Percentiles rank a stretch among this genome's conserved stretches.
Evolutionary conservation across 2,888 invertebrate genomes (phyloP).

Genomic region (Xanthia icteritia): DNA sequence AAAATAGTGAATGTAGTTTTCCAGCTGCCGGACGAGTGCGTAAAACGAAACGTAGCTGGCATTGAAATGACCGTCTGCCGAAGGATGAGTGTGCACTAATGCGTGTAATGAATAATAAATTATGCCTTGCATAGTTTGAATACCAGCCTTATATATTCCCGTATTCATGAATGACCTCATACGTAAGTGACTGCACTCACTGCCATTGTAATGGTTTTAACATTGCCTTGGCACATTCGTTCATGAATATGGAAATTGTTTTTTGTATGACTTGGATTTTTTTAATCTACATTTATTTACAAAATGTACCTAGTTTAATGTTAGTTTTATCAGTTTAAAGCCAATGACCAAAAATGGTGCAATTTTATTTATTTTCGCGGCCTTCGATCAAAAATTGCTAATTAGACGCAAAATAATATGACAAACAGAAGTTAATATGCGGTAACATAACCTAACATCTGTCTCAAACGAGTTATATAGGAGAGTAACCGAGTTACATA

Average conservation of each 20-base stretch:
- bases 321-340: constrained; percentile 59
- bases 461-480: too few species aligned
- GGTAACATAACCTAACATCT: too few species aligned
- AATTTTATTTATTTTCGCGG: too few species aligned
- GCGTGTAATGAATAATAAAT: constrained; percentile 57
- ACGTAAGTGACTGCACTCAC: constrained; percentile 52
- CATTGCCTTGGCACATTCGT: constrained; percentile 64
- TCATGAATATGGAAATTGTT: constrained; percentile 72
- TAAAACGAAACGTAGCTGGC: constrained; percentile 50
- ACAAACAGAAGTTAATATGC: too few species aligned
- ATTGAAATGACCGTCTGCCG: constrained; percentile 49
- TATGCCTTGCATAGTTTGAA: constrained; percentile 57
- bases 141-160: constrained; percentile 63
- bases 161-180: constrained; percentile 73
- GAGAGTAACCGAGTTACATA: too few species aligned
- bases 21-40: constrained; percentile 46
- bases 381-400: too few species aligned
- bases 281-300: constrained; percentile 62
- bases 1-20: constrained; percentile 53
- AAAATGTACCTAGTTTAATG: constrained; percentile 61
- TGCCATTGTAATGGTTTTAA: constrained; percentile 58
- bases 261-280: constrained; percentile 64
- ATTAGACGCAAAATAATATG: too few species aligned
- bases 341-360: too few species aligned
- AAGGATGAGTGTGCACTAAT: constrained; percentile 54